Evolutionary conservation across 2,888 invertebrate genomes (phyloP).

Genomic region (Acleris sparsana): DNA sequence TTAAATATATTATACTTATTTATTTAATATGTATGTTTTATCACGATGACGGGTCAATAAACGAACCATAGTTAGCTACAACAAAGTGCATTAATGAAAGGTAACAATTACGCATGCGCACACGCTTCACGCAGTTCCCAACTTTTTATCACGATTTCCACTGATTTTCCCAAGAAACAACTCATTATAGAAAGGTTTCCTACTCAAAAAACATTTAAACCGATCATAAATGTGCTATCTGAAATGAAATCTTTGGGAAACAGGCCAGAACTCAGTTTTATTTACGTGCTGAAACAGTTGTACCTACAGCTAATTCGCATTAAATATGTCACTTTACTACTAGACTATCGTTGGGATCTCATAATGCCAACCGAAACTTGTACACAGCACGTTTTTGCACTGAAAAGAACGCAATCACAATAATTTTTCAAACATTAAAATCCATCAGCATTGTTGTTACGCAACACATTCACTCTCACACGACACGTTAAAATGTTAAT

Average conservation of each 20-base stretch:
- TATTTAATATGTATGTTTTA: not conserved
- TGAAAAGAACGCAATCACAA: constrained; percentile 43
- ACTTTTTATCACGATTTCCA: constrained; percentile 63
- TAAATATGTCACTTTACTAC: constrained; percentile 2
- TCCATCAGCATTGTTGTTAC: constrained; percentile 64
- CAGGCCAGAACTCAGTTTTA: constrained; percentile 46
- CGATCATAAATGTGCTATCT: constrained; percentile 34
- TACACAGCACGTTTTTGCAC: constrained; percentile 39
- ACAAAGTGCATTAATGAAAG: constrained; percentile 56
- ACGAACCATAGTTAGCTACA: constrained; percentile 51
- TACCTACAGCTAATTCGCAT: constrained; percentile 26
- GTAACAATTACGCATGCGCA: constrained; percentile 55
- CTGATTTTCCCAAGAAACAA: constrained; percentile 51
- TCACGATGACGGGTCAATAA: constrained; percentile 14
- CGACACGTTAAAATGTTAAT: constrained; percentile 67
- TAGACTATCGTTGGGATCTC: constrained; percentile 8
- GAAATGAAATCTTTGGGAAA: constrained; percentile 46
- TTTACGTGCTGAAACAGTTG: constrained; percentile 12
- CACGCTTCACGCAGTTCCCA: constrained; percentile 49
- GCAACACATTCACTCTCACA: constrained; percentile 80
- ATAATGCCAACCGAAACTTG: constrained; percentile 38
- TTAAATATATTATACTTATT: too few species aligned
- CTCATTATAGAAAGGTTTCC: constrained; percentile 52
- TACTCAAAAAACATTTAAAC: constrained; percentile 43
- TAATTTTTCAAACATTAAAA: constrained; percentile 47